Evolutionary conservation across 2,113 vertebrate species (phyloP).

Genomic region (Hystrix cristata): DNA sequence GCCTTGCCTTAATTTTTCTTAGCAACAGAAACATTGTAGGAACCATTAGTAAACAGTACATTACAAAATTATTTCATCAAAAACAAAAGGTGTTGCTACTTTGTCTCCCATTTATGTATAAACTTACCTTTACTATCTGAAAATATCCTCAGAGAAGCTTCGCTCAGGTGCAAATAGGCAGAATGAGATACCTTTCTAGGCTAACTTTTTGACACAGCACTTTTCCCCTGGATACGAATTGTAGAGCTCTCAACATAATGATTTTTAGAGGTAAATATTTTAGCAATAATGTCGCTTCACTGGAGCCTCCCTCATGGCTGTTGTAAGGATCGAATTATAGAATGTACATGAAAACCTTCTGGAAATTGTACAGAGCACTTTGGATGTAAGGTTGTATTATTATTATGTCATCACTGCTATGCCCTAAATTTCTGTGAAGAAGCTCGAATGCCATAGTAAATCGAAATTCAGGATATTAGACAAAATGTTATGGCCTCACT

Average conservation of each 20-base stretch:
- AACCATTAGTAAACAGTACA: constrained; percentile 16
- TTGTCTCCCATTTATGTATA: background rate
- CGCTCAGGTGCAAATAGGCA: constrained; percentile 52
- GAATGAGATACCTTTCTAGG: constrained; percentile 49
- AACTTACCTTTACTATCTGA: constrained; percentile 52
- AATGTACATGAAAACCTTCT: constrained; percentile 59
- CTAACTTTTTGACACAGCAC: constrained; percentile 69
- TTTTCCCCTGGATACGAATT: constrained; percentile 74
- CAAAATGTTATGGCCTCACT: constrained; percentile 40
- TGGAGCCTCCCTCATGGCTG: background rate
- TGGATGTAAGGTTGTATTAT: constrained; percentile 13
- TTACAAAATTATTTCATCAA: constrained; percentile 35
- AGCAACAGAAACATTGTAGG: constrained; percentile 28
- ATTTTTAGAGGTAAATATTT: constrained; percentile 70
- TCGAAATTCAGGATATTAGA: constrained; percentile 36
- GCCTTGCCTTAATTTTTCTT: constrained; percentile 26
- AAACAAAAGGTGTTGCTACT: background rate
- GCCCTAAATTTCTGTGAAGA: constrained; percentile 49
- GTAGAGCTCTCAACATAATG: constrained; percentile 74
- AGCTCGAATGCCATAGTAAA: background rate
- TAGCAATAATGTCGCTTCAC: background rate
- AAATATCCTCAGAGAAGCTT: constrained; percentile 63
- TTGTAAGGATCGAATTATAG: constrained; percentile 34
- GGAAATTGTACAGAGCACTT: constrained; percentile 52
- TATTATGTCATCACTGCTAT: constrained; percentile 42